Base-by-base conservation (phyloP, 2,113 vertebrate genomes). In the Scolopax mira region DNA sequence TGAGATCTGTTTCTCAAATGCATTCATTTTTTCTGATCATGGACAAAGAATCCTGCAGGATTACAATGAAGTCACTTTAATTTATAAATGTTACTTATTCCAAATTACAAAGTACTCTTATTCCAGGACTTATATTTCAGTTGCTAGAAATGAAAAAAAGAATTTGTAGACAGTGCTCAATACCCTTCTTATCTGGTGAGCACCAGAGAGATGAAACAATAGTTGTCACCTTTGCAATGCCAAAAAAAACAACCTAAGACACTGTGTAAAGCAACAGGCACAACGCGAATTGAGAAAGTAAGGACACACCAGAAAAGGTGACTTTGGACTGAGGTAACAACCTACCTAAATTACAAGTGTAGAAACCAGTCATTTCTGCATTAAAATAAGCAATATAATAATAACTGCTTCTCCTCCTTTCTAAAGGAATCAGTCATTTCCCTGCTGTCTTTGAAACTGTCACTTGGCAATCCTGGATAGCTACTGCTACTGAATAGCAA, bases 351-450 rank as follows among this genome's bases (percentile, higher is more conserved):
- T 61, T 61, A 67, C 33, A 75, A 82, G 35, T 31, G 48, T 35
- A 60, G 31, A 58, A 94, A 79, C 55, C 31, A 7, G 23, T 88
- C 6, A 79, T 82, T 89, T 85, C 71, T 88, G 37, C 70, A 88
- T 85, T 85, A 91, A 95, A 94, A 81, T 91, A 71, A 80, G 52
- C 44, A 62, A 86, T 90, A 85, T n/a, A 90, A 84, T 73, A 79
- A 96, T 88, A 58, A 73, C 27, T 69, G 75, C 57, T 42, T 57
- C 37, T 81, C 48, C 39, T 82, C 16, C 60, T 75, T 84, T 92
- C 62, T 88, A 62, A 89, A 79, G 65, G 39, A 87, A 73, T 57
- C 85, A 88, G 71, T 39, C 23, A 65, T 88, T 91, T 85, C 78
- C 44, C 39, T 44, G 57, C 48, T 37, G 62, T 73, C 73, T 94